Evolutionary conservation across 2,888 invertebrate genomes (phyloP).

Genomic region (Erpobdella octoculata): DNA sequence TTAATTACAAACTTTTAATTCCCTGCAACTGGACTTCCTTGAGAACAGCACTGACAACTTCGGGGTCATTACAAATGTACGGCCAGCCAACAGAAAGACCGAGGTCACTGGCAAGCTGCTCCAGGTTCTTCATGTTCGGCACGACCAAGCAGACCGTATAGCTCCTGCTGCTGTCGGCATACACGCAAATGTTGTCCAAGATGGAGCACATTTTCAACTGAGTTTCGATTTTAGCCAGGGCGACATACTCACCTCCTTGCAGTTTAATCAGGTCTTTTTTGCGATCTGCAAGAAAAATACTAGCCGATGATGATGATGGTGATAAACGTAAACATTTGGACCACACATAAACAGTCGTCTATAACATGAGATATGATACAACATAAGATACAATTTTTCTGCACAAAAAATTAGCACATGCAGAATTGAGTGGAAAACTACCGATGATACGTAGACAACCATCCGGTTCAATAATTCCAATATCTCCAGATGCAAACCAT

Average conservation of each 20-base stretch:
- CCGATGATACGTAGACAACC: constrained; percentile 93
- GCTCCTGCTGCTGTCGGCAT: constrained; percentile 64
- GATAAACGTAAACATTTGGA: too few relatives aligned
- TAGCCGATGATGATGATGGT: too few relatives aligned
- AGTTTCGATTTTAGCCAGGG: constrained; percentile 89
- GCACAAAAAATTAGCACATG: too few relatives aligned
- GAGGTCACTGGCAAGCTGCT: constrained; percentile 63
- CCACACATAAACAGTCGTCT: too few relatives aligned
- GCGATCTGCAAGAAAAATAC: constrained; percentile 83
- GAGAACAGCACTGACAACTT: constrained; percentile 71
- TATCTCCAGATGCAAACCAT: constrained; percentile 94
- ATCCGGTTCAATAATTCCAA: constrained; percentile 84
- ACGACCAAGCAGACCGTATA: constrained; percentile 63
- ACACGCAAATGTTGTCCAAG: constrained; percentile 93
- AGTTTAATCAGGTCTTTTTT: constrained; percentile 97
- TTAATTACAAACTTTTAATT: constrained; percentile 67
- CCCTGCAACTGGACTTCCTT: constrained; percentile 75
- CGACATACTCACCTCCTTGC: constrained; percentile 95
- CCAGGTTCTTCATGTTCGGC: constrained; percentile 59
- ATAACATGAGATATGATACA: too few relatives aligned
- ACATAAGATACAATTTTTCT: too few relatives aligned
- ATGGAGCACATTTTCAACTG: constrained; percentile 85
- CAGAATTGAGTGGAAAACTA: constrained; percentile 50
- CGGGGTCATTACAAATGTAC: constrained; percentile 60
- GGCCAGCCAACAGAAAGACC: constrained; percentile 60